A percentile compares a stretch with the other conserved stretches of the same genome.
Conservation (phyloP, 2,113 vertebrate species). For the Heteronetta atricapilla region DNA sequence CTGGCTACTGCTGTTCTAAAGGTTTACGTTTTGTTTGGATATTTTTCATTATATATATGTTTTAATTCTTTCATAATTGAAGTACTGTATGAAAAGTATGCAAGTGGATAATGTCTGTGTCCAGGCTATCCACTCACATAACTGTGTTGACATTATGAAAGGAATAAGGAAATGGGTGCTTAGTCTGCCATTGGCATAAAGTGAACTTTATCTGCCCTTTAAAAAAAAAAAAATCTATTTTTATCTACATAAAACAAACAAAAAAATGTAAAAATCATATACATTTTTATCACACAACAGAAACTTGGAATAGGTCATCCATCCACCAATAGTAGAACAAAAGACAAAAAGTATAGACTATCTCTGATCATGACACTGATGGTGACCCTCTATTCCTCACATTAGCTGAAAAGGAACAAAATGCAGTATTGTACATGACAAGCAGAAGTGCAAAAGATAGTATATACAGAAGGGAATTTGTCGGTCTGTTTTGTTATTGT, state of each 20-base stretch:
- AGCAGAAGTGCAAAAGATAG: neutral
- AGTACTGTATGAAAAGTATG: constrained; percentile 16
- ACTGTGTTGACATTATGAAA: constrained; percentile 28
- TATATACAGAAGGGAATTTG: neutral
- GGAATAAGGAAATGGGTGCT: constrained; percentile 43
- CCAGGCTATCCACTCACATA: constrained; percentile 13
- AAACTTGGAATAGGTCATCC: constrained; percentile 13
- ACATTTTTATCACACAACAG: neutral
- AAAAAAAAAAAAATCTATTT: neutral
- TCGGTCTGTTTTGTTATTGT: neutral
- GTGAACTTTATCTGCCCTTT: constrained; percentile 37
- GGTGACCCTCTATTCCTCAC: neutral
- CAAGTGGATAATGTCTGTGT: constrained; percentile 37
- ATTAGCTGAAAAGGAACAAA: neutral
- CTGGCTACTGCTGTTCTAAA: neutral
- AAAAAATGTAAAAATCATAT: neutral
- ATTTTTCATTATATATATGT: neutral
- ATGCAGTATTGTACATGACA: neutral
- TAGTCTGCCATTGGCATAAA: neutral
- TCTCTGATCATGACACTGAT: neutral
- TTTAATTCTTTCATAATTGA: neutral
- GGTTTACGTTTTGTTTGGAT: neutral
- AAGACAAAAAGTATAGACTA: neutral
- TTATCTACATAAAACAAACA: neutral
- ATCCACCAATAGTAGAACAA: neutral